Evolutionary conservation across 2,888 invertebrate species (phyloP), one percentile per base, ranked within the genome.

Genomic region (Margaritifera margaritifera): DNA sequence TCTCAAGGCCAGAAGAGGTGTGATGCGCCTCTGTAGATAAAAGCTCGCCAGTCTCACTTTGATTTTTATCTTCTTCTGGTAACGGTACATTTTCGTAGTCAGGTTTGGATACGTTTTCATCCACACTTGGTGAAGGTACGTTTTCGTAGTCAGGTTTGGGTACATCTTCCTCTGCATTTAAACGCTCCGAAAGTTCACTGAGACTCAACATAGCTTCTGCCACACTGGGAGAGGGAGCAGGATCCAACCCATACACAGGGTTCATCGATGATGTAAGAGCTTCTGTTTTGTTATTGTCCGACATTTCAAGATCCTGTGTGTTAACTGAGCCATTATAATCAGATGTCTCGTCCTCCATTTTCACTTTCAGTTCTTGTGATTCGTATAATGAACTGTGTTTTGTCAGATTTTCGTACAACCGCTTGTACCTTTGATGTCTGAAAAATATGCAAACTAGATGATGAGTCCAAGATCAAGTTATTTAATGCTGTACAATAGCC

Each of bases 321-420:
- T 68, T 72, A 0, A 76, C 58, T 0, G 71, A 70, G 0, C 71
- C 78, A 24, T 71, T 69, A 24, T 73, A 71, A 20, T 80, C 76
- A 4, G 78, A 75, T 6, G 64, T 73, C 27, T 79, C 78, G 18
- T 79, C 78, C 2, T 75, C 76, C 62, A 81, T 66, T 31, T 67
- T 62, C 15, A 79, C 68, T 31, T 78, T 79, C 31, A 81, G 70
- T 60, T 81, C 81, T 62, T 81, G 81, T 24, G 81, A 81, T 59
- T 81, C 81, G 62, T 81, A 81, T 11, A 81, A 57, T 11, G 81
- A 81, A 61, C 81, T 78, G 56, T 72, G 68, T 56, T 72, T 62
- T 1, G 75, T 79, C 19, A 81, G 52, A 54, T 69, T 74, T 5
- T 79, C 71, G 64, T 75, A 72, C 2, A 81, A 66, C 15, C 77